phyloP scores from a whole-genome alignment of 2,888 invertebrate species.

The Mechanitis messenoides region DNA sequence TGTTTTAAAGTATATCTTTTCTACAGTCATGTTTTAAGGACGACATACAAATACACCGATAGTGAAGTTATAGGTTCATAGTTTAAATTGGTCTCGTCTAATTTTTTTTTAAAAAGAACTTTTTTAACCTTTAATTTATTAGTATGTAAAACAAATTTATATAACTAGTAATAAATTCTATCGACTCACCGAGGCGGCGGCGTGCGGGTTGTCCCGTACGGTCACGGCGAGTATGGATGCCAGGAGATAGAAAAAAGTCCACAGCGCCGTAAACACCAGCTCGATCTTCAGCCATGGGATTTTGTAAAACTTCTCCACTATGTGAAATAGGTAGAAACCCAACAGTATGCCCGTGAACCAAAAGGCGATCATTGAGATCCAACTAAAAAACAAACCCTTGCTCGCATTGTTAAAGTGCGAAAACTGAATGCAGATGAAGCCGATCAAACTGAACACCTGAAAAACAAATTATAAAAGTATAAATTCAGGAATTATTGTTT shows the following conservation, averaged over 20 bases:
- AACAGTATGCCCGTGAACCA: slow-evolving; percentile 89
- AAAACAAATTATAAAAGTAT: slow-evolving; percentile 6
- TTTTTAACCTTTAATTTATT: no score
- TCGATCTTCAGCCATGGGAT: slow-evolving; percentile 93
- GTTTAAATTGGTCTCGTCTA: no score
- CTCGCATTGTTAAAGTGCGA: slow-evolving; percentile 70
- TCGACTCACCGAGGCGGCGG: slow-evolving; percentile 84
- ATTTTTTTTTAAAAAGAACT: no score
- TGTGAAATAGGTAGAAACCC: slow-evolving; percentile 88
- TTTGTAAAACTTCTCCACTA: slow-evolving; percentile 88
- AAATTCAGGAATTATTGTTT: background rate
- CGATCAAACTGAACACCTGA: slow-evolving; percentile 81
- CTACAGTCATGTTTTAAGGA: no score
- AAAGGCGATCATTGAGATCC: slow-evolving; percentile 88
- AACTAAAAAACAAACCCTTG: slow-evolving; percentile 84
- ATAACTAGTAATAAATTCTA: no score
- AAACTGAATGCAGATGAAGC: slow-evolving; percentile 87
- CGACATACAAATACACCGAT: no score
- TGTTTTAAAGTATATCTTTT: no score
- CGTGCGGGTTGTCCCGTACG: slow-evolving; percentile 75
- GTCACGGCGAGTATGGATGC: slow-evolving; percentile 83
- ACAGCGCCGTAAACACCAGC: slow-evolving; percentile 83
- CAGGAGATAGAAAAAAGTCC: slow-evolving; percentile 85
- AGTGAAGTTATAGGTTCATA: no score
- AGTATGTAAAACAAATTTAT: no score